phyloP scores from a whole-genome alignment of 1,140 invertebrate genomes.

The Oncopodura yosiiana region DNA sequence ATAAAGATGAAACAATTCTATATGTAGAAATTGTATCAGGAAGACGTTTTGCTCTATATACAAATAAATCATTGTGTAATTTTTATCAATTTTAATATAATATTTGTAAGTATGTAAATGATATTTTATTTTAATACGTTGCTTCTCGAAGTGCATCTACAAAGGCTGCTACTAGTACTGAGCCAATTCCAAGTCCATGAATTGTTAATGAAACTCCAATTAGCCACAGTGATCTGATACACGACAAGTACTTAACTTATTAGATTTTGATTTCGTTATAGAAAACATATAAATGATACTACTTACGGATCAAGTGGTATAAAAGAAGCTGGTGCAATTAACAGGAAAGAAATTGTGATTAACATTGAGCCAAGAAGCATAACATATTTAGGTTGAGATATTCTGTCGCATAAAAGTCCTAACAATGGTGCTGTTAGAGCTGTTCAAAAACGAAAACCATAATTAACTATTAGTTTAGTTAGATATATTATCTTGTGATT shows the following conservation, averaged over 20 bases:
- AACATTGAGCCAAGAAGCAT: conserved; percentile 57
- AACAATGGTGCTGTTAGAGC: conserved; percentile 48
- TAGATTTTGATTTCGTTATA: no score
- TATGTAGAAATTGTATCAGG: no score
- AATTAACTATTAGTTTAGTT: not conserved
- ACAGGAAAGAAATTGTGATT: conserved; percentile 53
- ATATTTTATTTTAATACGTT: no score
- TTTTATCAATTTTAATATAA: no score
- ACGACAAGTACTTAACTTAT: not conserved
- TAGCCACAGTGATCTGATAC: conserved; percentile 10
- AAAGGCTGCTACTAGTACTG: conserved; percentile 66
- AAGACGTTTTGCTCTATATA: no score
- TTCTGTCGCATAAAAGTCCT: conserved; percentile 65
- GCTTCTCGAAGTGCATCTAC: no score
- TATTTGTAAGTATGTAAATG: no score
- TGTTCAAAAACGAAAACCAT: not conserved
- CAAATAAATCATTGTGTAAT: no score
- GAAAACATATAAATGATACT: no score
- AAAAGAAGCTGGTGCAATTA: conserved; percentile 66
- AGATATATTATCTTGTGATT: conserved; percentile 45
- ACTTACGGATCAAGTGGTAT: conserved; percentile 52
- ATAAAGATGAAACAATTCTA: no score
- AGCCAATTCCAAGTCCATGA: conserved; percentile 67
- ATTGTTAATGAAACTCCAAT: conserved; percentile 51
- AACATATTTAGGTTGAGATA: conserved; percentile 53